Base-by-base conservation (phyloP, 2,113 vertebrate species). In the Campylomormyrus numenius region DNA sequence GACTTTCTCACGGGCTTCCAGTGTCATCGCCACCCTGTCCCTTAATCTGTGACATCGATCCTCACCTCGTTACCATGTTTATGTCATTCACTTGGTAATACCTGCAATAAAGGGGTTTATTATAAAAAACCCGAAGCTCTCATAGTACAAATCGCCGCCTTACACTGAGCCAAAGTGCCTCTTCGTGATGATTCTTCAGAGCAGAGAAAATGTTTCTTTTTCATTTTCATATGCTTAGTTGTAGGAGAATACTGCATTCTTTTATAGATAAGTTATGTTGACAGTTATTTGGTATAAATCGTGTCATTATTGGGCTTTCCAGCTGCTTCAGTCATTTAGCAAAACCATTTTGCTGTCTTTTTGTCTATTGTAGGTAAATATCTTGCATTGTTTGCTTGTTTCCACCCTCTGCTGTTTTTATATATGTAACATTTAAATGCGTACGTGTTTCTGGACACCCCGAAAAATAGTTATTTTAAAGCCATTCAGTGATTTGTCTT, bases 31-130 rank as follows among this genome's bases (percentile, higher is more conserved):
- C n/a, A 27, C 92, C 91, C 48, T 92, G 70, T 87, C 13, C 88
- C 89, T 89, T 91, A 80, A 94, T 45, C 50, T 66, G 84, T 92
- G 90, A 93, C 89, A 91, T 93, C 74, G 91, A 80, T 24, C 17
- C 62, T 88, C 62, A 39, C 88, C 88, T 62, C 10, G 8, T 88
- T 74, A 27, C 27, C 17, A n/a, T 50, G 70, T 84, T 89, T 39
- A 80, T 80, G 88, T 42, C 89, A 49, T 24, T 6, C 70, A 80
- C 85, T 49, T 85, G 48, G 8, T 27, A 89, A n/a, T 89, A 49
- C 39, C 85, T 66, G 70, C 53, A 19, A 21, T 48, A 66, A 85
- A 89, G 91, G 88, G 35, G 89, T 88, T 88, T 70, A 91, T 91
- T 90, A 66, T 91, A 91, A 46, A 90, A 21, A 39, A 87, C 58